Conservation (phyloP, 1,140 invertebrate genomes). For the Palaemon carinicauda region DNA sequence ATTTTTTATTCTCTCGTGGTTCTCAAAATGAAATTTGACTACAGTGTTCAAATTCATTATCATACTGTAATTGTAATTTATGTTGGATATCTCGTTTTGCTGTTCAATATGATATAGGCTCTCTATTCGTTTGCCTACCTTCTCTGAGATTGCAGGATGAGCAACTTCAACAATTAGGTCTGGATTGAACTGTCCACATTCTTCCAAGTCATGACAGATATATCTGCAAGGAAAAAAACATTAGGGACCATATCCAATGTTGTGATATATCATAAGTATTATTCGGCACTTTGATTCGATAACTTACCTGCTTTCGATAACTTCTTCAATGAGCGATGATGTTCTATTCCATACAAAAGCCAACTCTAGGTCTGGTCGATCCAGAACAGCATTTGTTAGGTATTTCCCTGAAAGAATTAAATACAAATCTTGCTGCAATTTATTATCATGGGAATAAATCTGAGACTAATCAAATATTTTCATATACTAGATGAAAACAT, state of each 20-base stretch:
- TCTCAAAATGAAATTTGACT: too few species aligned
- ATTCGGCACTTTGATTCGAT: neutral
- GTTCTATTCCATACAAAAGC: slow-evolving; percentile 71
- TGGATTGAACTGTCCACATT: slow-evolving; percentile 64
- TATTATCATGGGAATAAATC: too few species aligned
- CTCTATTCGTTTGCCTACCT: slow-evolving; percentile 38
- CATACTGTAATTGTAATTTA: too few species aligned
- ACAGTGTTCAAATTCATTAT: too few species aligned
- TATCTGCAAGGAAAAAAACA: slow-evolving; percentile 60
- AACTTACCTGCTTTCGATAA: slow-evolving; percentile 29
- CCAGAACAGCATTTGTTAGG: slow-evolving; percentile 64
- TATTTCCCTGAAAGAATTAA: slow-evolving; percentile 65
- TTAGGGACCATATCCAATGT: too few species aligned
- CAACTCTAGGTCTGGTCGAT: slow-evolving; percentile 64
- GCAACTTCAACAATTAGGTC: slow-evolving; percentile 73
- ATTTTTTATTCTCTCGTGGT: too few species aligned
- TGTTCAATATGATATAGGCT: neutral
- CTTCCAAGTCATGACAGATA: slow-evolving; percentile 63
- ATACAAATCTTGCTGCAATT: too few species aligned
- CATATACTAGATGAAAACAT: too few species aligned
- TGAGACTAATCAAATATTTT: too few species aligned
- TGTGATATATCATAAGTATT: too few species aligned
- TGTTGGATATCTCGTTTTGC: too few species aligned
- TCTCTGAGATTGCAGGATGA: slow-evolving; percentile 69
- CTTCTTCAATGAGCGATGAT: slow-evolving; percentile 57